Evolutionary conservation across 1,140 invertebrate genomes (phyloP), one percentile per base, ranked within the genome.

Genomic region (Macrotrachela quadricornifera): DNA sequence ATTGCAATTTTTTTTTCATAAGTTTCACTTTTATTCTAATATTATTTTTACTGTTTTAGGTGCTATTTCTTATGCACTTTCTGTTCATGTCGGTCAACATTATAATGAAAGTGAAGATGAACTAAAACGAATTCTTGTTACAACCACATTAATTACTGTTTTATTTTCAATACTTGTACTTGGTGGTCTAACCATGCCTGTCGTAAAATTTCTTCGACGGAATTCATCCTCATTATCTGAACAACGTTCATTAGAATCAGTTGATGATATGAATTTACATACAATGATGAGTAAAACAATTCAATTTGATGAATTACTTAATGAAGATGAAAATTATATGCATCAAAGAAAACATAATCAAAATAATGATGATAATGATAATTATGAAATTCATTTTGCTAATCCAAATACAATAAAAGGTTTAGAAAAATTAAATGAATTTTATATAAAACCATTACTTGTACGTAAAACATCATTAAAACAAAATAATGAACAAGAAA

Each of bases 31-130:
- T 10, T 40, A 36, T 18, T 16, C 16, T 30, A 50, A 49, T 54
- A 37, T 30, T 2, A 50, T 18, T 48, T 40, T 41, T 46, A n/a
- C n/a, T n/a, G n/a, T 13, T 50, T 53, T 91, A 44, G 92, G 92
- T 39, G 92, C 91, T 14, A 92, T 99, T 69, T 90, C 90, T 0
- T 97, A 97, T 71, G 91, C 91, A 6, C 71, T 99, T 0, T 91
- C 87, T 11, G 75, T 99, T 38, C 90, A 99, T 74, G 76, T 96
- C 56, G 21, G 21, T 30, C 83, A 94, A 60, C 82, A 95, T 64
- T 62, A 66, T 38, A 83, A 82, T 56, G 80, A 85, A 66, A 14
- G 10, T 42, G 47, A 57, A 14, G 57, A 60, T 40, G 85, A 92
- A 69, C 91, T 84, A 4, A 76, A 86, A 6, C 83, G 87, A 62